Evolutionary conservation across 2,888 invertebrate genomes (phyloP), one percentile per base, ranked within the genome.

Genomic region (Thelaira solivaga): DNA sequence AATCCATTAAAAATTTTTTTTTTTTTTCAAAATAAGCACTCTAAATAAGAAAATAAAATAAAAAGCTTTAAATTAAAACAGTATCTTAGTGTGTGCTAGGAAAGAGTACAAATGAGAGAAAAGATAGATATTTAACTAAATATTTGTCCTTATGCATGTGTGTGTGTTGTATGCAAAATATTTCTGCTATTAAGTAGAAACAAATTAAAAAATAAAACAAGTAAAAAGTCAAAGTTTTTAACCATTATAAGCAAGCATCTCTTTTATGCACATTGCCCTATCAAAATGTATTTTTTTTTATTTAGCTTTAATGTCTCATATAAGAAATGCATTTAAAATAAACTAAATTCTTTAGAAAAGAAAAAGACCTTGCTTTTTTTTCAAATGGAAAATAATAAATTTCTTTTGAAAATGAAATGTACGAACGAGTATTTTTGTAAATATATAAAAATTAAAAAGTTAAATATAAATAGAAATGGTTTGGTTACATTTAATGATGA

Each of bases 271-370:
- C 5, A 34, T 68, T 39, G 36, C 62, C 62, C 36, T 13, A 13
- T 2, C 36, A 64, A 64, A 36, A 45, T 22, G 13, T 36, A 22
- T 24, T 16, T 16, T 39, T 39, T 1, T 59, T 51, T 24, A 18
- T 26, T 49, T 49, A 26, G 53, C 36, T 31, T 62, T 55, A 11
- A 53, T 72, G 71, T 62, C 62, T 53, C 45, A 45, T 62, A 72
- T n/a, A 53, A 47, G 43, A 62, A 62, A 59, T 61, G 20, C 67
- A 74, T 74, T 69, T 61, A 67, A 61, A 67, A 36, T 61, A 45
- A 67, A 74, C 74, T 74, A 36, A 74, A 61, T 74, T 67, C 65
- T 74, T 61, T 67, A 45, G 67, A 67, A 67, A 49, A 53, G 29
- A n/a, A n/a, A 29, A 67, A 61, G 59, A 74, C 67, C 74, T 74